Base-by-base conservation (phyloP, 1,140 invertebrate species). In the Drosophila seguyi region DNA sequence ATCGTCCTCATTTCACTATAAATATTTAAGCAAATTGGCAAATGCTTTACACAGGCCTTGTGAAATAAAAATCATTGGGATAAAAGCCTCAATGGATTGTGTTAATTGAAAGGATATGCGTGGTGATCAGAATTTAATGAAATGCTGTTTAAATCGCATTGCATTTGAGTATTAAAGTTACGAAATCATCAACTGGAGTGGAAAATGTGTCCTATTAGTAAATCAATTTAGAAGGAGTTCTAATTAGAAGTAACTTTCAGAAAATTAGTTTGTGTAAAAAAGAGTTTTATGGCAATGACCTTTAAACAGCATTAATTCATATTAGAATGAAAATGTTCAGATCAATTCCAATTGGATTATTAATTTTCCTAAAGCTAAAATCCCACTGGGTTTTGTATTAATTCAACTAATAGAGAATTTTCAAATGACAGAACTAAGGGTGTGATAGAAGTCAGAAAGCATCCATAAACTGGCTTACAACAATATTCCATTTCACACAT, bases 1-100 rank as follows among this genome's bases (percentile, higher is more conserved):
- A 69, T 63, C 69, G 39, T 48, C 42, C 45, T 59, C 45, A 47
- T 50, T 66, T 50, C 38, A 14, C 31, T 8, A 59, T 77, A 61
- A 81, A 84, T 77, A 81, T 74, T 78, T 76, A 34, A 86, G 62
- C 66, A 59, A 38, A 57, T 18, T 59, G 47, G 57, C 73, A 67
- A 67, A 68, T 48, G 60, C 62, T 57, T 48, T 48, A 27, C 41
- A 61, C 22, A 25, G 65, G 63, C 55, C 41, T 44, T 7, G 38
- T 44, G 45, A 44, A 65, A 45, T 41, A 57, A 57, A 83, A 57
- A 59, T 36, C 25, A 48, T 20, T 25, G 27, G 31, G 8, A 25
- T 48, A 34, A 58, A 71, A 59, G 68, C 44, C 29, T 42, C 36
- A 59, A 41, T 16, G 44, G 52, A 58, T 72, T 59, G 42, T 38